These are phyloP conservation scores for Athalia cordata DNA, from an alignment of 2,888 invertebrate genomes.

Conservation along the genomic window DNA sequence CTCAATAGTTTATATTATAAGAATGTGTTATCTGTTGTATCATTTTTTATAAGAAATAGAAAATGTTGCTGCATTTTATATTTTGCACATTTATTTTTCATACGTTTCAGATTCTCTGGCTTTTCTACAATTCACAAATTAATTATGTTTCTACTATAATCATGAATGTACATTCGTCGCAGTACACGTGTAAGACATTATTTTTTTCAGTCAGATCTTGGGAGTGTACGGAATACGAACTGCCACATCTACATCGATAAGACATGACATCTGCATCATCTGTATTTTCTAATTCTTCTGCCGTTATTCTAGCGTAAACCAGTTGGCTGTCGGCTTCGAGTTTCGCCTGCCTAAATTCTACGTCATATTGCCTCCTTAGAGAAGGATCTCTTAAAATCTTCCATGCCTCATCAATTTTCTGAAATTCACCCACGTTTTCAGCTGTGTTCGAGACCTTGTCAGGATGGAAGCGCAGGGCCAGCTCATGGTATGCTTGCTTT, in stretches of 20 bases:
- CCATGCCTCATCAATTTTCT: constrained; percentile 83
- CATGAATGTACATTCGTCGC: constrained; percentile 85
- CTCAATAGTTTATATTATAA: constrained; percentile 73
- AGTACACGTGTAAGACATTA: constrained; percentile 70
- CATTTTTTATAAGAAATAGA: constrained; percentile 73
- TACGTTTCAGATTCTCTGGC: neutral
- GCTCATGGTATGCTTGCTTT: constrained; percentile 78
- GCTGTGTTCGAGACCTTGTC: constrained; percentile 75
- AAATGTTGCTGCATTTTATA: constrained; percentile 72
- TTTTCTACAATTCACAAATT: too few species aligned
- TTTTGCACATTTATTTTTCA: constrained; percentile 20
- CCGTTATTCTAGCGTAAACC: constrained; percentile 77
- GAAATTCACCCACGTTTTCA: constrained; percentile 69
- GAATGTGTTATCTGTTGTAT: constrained; percentile 73
- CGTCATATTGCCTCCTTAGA: constrained; percentile 81
- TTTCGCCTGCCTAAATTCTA: constrained; percentile 77
- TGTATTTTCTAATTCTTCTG: constrained; percentile 74
- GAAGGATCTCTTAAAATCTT: constrained; percentile 79
- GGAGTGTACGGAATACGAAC: constrained; percentile 75
- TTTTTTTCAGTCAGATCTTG: constrained; percentile 66
- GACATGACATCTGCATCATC: constrained; percentile 70
- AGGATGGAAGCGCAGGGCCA: constrained; percentile 78
- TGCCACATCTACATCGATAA: constrained; percentile 84
- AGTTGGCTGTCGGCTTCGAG: constrained; percentile 76
- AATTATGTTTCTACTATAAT: constrained; percentile 75